Base-by-base conservation (phyloP, 2,797 vertebrate genomes). In the Potorous gilbertii region DNA sequence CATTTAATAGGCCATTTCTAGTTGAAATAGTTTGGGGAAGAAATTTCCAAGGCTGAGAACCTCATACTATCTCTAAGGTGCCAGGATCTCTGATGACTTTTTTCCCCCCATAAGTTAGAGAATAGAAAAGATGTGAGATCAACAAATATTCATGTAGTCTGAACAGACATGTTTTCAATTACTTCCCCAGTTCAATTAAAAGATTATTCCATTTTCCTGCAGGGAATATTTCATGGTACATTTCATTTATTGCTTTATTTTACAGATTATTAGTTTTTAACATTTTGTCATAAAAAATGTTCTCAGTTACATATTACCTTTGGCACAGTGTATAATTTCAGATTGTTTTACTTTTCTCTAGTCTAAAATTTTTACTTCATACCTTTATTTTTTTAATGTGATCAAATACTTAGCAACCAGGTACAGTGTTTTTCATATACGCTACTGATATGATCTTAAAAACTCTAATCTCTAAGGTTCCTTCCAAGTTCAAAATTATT, bases 211-310 rank as follows among this genome's bases (percentile, higher is more conserved):
- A 94, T 92, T 94, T 87, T 81, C 50, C 21, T 50, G 8, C 27
- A 93, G 27, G 90, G 55, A 94, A 54, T 59, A 46, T 91, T 95
- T 92, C 66, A 90, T 90, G 54, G 18, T 16, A 5, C 3, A 34
- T 91, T 90, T 93, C 55, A 90, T 95, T 94, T 56, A 93, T 93
- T 94, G 18, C 12, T 93, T 4, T 57, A 93, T 54, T 93, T 96
- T 91, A 95, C 90, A 91, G 62, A 94, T 94, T 52, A 56, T 57
- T 90, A 66, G 18, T 92, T 97, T 90, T 93, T 91, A 96, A 94
- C 46, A 94, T 50, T 56, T 12, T 89, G 34, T 55, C 62, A 52
- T n/a, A 93, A 92, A 95, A 91, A 91, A n/a, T 90, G 54, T 91
- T 91, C 93, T 92, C 54, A 95, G 29, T 93, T 92, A 18, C 55